A percentile compares a stretch with the other conserved stretches of the same genome.
These are phyloP conservation scores for Sebastes itinus DNA, from an alignment of 2,797 vertebrate species.

Conservation along the genomic window DNA sequence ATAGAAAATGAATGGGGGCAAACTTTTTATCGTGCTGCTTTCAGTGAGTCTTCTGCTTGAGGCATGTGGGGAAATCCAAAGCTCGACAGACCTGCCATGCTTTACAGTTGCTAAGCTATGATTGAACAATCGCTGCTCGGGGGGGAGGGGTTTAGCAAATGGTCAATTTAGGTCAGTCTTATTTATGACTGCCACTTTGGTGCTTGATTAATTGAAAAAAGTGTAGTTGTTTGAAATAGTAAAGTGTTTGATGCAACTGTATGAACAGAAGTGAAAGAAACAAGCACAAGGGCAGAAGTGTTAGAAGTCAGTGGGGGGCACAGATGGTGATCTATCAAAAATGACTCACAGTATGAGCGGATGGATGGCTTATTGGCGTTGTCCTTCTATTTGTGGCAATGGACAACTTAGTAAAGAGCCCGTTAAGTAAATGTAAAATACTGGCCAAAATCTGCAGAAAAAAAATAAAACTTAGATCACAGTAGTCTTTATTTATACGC, in stretches of 20 bases:
- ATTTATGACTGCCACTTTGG: slow-evolving; percentile 23
- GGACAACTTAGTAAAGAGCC: slow-evolving; percentile 54
- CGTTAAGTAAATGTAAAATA: slow-evolving; percentile 50
- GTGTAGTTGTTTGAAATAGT: slow-evolving; percentile 14
- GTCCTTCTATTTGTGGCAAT: slow-evolving; percentile 62
- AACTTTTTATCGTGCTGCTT: background rate
- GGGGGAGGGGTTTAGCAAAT: slow-evolving; percentile 29
- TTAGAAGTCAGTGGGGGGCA: slow-evolving; percentile 57
- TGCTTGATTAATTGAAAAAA: slow-evolving; percentile 33
- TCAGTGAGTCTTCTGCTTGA: background rate
- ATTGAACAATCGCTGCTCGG: background rate
- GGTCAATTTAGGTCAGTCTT: slow-evolving; percentile 8
- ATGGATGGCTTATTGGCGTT: slow-evolving; percentile 76
- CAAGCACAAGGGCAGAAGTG: slow-evolving; percentile 44
- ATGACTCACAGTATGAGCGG: slow-evolving; percentile 77
- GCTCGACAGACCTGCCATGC: background rate
- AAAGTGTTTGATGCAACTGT: slow-evolving; percentile 31
- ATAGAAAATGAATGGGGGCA: background rate
- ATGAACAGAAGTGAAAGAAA: slow-evolving; percentile 42
- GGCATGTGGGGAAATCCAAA: background rate
- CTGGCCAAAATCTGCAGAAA: slow-evolving; percentile 34
- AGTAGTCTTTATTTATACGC: slow-evolving; percentile 61
- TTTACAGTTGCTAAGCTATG: background rate
- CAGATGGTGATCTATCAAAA: slow-evolving; percentile 78
- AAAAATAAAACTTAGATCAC: slow-evolving; percentile 45